Percentiles rank a stretch among this genome's conserved stretches.
phyloP scores from a whole-genome alignment of 2,797 vertebrate species.

The Urocyon cinereoargenteus region DNA sequence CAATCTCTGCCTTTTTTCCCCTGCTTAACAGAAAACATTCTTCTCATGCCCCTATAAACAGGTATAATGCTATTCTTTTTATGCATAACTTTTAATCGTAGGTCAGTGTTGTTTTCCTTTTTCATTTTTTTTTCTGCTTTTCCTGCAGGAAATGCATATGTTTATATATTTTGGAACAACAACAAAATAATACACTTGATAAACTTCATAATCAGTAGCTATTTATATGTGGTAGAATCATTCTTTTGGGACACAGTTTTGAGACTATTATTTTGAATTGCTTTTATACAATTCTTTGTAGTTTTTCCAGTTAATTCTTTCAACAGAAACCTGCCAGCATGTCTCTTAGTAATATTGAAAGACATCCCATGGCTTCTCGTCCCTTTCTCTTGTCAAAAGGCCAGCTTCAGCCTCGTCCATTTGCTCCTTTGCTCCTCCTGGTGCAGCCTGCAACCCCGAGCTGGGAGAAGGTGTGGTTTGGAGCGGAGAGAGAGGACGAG shows the following conservation, averaged over 20 bases:
- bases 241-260: not conserved
- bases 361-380: too few species aligned
- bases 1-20: accelerated
- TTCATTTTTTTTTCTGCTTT: not conserved
- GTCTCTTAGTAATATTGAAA: not conserved
- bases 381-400: not conserved
- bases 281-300: not conserved
- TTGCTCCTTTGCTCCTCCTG: not conserved
- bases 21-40: not conserved
- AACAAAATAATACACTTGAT: not conserved
- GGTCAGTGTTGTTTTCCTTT: not conserved
- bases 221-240: not conserved
- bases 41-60: not conserved
- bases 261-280: not conserved
- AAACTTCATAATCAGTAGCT: not conserved
- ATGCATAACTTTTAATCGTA: not conserved
- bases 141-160: not conserved
- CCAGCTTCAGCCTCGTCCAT: not conserved
- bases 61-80: not conserved
- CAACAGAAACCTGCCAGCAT: not conserved
- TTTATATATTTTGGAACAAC: not conserved
- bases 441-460: not conserved
- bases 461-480: not conserved
- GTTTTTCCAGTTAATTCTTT: not conserved
- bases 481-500: not conserved